A percentile compares a stretch with the other conserved stretches of the same genome.
phyloP scores from a whole-genome alignment of 2,113 vertebrate species.

The Rana temporaria region DNA sequence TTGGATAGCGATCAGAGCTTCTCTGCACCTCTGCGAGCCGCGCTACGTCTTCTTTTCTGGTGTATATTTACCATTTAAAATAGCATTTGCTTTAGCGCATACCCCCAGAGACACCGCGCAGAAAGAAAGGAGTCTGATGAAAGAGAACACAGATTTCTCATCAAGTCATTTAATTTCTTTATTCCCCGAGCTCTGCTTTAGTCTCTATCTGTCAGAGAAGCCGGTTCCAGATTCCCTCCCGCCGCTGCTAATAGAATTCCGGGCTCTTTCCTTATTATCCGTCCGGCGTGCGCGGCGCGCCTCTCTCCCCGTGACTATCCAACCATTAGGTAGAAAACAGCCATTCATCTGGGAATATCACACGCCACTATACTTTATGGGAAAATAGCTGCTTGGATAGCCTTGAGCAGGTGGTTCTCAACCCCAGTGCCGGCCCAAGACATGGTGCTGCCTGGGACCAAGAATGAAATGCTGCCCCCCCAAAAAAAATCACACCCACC shows the following conservation, averaged over 20 bases:
- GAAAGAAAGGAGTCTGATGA: constrained; percentile 44
- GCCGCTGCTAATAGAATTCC: constrained; percentile 42
- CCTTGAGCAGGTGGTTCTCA: no score
- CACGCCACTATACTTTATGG: no score
- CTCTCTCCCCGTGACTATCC: background rate
- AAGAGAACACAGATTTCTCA: constrained; percentile 46
- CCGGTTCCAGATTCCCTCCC: constrained; percentile 16
- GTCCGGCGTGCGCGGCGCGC: background rate
- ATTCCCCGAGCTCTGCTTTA: constrained; percentile 39
- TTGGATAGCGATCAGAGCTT: constrained; percentile 1
- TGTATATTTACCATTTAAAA: constrained; percentile 46
- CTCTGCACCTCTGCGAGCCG: constrained; percentile 6
- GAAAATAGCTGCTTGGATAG: no score
- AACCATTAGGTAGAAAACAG: background rate
- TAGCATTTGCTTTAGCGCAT: constrained; percentile 40
- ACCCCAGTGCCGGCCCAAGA: no score
- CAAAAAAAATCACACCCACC: no score
- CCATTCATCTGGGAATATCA: no score
- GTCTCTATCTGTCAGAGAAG: constrained; percentile 16
- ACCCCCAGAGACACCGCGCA: constrained; percentile 25
- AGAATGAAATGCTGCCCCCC: no score
- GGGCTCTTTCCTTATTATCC: constrained; percentile 11
- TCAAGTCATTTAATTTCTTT: constrained; percentile 42
- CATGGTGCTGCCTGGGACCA: no score
- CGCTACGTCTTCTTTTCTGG: constrained; percentile 21